phyloP scores from a whole-genome alignment of 2,888 invertebrate species.

The Drosophila nigricruria region DNA sequence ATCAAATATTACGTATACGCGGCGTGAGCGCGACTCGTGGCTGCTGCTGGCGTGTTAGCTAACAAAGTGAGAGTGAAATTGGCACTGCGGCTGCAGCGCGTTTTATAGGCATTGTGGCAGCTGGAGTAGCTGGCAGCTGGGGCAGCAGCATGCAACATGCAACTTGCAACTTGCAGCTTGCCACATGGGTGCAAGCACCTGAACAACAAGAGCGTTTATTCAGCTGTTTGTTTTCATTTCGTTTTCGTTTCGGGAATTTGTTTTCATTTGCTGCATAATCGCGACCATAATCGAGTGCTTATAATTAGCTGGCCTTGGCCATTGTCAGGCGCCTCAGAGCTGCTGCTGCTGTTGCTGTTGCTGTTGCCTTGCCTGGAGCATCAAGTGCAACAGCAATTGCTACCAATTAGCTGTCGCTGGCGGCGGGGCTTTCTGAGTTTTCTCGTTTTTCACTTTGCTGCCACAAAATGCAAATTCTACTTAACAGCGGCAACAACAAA shows the following conservation, averaged over 20 bases:
- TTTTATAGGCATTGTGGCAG: constrained; percentile 70
- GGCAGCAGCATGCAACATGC: constrained; percentile 31
- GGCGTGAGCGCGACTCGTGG: constrained; percentile 26
- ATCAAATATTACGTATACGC: constrained; percentile 47
- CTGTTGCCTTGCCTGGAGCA: constrained; percentile 23
- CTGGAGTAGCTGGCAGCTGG: too few species aligned
- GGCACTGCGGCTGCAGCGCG: constrained; percentile 58
- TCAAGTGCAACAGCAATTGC: constrained; percentile 44
- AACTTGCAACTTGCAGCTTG: constrained; percentile 24
- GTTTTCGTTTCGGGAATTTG: constrained; percentile 18
- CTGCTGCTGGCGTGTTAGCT: constrained; percentile 49
- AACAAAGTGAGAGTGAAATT: constrained; percentile 82
- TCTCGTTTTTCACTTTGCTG: constrained; percentile 55
- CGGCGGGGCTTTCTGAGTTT: constrained; percentile 51
- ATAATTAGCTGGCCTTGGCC: constrained; percentile 56
- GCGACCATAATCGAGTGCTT: constrained; percentile 54
- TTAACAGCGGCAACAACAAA: constrained; percentile 30
- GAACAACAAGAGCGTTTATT: constrained; percentile 21
- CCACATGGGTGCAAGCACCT: constrained; percentile 73
- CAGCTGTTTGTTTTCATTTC: constrained; percentile 11
- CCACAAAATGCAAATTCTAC: constrained; percentile 57
- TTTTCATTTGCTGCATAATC: constrained; percentile 60
- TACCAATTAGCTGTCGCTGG: constrained; percentile 54
- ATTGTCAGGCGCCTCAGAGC: constrained; percentile 47
- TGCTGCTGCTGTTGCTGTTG: background rate